Evolutionary conservation across 2,113 vertebrate genomes (phyloP), one percentile per base, ranked within the genome.

Genomic region (Erinaceus europaeus): DNA sequence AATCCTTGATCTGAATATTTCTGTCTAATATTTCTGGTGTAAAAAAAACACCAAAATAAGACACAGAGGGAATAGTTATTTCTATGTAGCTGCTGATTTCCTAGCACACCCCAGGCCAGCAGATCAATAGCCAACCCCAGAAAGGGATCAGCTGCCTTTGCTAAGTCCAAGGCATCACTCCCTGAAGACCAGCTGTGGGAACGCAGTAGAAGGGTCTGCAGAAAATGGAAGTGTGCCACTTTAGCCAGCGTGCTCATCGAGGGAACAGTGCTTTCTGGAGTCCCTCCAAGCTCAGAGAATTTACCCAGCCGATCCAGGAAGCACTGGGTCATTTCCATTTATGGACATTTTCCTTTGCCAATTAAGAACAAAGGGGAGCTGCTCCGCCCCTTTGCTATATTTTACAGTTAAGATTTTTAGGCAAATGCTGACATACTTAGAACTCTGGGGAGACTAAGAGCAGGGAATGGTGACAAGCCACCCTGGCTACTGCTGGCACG

Each of bases 291-390:
- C 34, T 62, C 48, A 4, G 59, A 75, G 90, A 84, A 89, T 82
- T 69, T 72, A 72, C 73, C 85, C 88, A 68, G 82, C 6, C 0
- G 48, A 72, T 90, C 78, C 91, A 89, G 88, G 87, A 94, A 91
- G 78, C 85, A 6, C 76, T n/a, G n/a, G 55, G 50, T 42, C 25
- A 27, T 87, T 87, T 82, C 95, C 94, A 90, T 95, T 50, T 95
- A 95, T 86, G 94, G 94, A 32, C 86, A 90, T 93, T 92, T 91
- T 90, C 90, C 91, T 89, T 92, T 83, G 69, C 57, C 67, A 67
- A 65, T 92, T 73, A 92, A 91, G 88, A 88, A 88, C 83, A 55
- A 90, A 91, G 25, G 21, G 76, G 67, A 67, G 38, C 46, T 65
- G 29, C 10, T 20, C 62, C 62, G 4, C 48, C 29, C 17, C 8